A percentile compares a stretch with the other conserved stretches of the same genome.
Conservation (phyloP, 2,888 invertebrate genomes). For the Tethea ocularis region DNA sequence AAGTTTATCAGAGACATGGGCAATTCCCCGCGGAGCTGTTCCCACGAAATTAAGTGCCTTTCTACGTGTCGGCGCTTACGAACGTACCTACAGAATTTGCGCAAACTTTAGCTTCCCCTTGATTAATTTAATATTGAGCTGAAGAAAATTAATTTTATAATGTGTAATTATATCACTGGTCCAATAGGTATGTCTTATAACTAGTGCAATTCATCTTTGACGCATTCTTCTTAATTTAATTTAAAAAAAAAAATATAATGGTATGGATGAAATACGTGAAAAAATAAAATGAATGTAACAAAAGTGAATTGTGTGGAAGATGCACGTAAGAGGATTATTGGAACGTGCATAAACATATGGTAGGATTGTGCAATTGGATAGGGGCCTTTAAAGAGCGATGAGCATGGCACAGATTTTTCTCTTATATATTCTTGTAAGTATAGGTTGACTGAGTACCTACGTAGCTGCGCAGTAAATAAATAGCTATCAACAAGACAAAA, state of each 20-base stretch:
- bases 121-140: conserved; percentile 4
- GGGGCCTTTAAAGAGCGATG: too few relatives aligned
- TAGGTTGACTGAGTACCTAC: too few relatives aligned
- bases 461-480: too few relatives aligned
- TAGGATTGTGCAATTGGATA: too few relatives aligned
- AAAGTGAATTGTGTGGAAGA: too few relatives aligned
- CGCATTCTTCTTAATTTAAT: neutral
- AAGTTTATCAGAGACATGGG: conserved; percentile 33
- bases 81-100: neutral
- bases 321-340: too few relatives aligned
- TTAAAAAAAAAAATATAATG: too few relatives aligned
- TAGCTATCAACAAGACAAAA: conserved; percentile 44
- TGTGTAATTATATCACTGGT: neutral
- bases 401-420: too few relatives aligned
- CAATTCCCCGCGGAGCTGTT: conserved; percentile 34
- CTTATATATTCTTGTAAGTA: too few relatives aligned
- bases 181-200: neutral
- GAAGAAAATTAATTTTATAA: neutral
- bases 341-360: too few relatives aligned
- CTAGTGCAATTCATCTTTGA: neutral
- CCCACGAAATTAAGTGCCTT: conserved; percentile 33
- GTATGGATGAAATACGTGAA: too few relatives aligned
- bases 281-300: too few relatives aligned
- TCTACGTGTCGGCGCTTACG: conserved; percentile 23
- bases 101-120: neutral